Evolutionary conservation across 2,888 invertebrate genomes (phyloP), one percentile per base, ranked within the genome.

Genomic region (Brachylomia viminalis): DNA sequence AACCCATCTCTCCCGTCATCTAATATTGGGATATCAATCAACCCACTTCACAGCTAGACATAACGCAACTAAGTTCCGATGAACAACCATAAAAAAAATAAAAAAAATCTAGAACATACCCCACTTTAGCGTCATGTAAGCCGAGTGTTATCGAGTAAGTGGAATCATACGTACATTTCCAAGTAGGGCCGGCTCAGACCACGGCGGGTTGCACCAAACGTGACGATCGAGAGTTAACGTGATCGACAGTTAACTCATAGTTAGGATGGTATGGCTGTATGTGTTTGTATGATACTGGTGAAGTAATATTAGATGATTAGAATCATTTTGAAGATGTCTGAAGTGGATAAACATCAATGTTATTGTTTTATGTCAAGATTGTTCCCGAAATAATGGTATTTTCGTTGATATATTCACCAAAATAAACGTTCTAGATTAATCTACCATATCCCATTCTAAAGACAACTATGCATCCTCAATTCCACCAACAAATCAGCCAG

Each of bases 121-220:
- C 64, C 56, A 33, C 49, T 72, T 15, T 11, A 58, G 72, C 91
- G 86, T 58, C 95, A 95, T 96, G 95, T 96, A 88, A 95, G 68
- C 95, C 91, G 27, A 15, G 70, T 73, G 65, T 87, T 80, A 85
- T 15, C 67, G 87, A 94, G 93, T 96, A 96, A 96, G 96, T 95
- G 95, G 96, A 96, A 96, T 94, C 91, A 92, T 94, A 96, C 95
- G 95, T 96, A 95, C 93, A 91, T 95, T 96, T 96, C 96, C 96
- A 94, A 96, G 96, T 96, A 96, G 91, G 94, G 94, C 92, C 91
- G 92, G 94, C 93, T 95, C 95, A 95, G 83, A 83, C 65, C 72
- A 82, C 85, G 88, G 87, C 86, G 90, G 90, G 88, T 83, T 87
- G 81, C 90, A 91, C 91, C 82, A 72, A 61, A 69, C 78, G 54